Base-by-base conservation (phyloP, 2,888 invertebrate genomes). In the Lithophane socia region DNA sequence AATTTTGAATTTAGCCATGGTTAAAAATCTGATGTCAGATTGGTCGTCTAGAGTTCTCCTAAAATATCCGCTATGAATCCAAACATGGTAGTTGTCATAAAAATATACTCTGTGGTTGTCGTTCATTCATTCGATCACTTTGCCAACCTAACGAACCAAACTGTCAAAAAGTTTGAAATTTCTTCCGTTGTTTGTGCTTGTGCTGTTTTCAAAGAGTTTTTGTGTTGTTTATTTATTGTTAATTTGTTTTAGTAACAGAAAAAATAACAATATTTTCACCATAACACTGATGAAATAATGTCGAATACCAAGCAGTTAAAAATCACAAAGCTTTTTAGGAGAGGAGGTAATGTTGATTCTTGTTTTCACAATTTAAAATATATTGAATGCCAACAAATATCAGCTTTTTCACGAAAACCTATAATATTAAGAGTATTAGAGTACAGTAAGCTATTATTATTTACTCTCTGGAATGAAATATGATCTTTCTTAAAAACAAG, bases 251-350 rank as follows among this genome's bases (percentile, higher is more conserved):
- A 16, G 5, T 42, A 42, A 3, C n/a, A 54, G 16, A 12, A 42
- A 4, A 42, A n/a, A 10, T 10, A 10, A 37, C 12, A 0, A 61
- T 52, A 61, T 42, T 74, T 60, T 61, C 24, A 42, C 2, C 10
- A 12, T 8, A 29, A 10, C 2, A 18, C 13, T 37, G 16, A n/a
- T 63, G 18, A 18, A 10, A 88, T 52, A 79, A 94, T 93, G 92
- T 89, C 90, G 10, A 91, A 89, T 63, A 87, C 84, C 18, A 95
- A 94, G 74, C 95, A 96, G 82, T 66, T 91, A 42, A 96, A 94
- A 90, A 94, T 96, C 37, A 92, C 94, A 0, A 95, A 94, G 77
- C 79, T 95, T 49, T 94, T 95, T 87, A 88, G 90, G 24, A 94
- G 90, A 90, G 90, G 89, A 82, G 91, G 93, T 94, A 85, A 85